Evolutionary conservation across 2,797 vertebrate species (phyloP).

Genomic region (Chloroceryle inda): DNA sequence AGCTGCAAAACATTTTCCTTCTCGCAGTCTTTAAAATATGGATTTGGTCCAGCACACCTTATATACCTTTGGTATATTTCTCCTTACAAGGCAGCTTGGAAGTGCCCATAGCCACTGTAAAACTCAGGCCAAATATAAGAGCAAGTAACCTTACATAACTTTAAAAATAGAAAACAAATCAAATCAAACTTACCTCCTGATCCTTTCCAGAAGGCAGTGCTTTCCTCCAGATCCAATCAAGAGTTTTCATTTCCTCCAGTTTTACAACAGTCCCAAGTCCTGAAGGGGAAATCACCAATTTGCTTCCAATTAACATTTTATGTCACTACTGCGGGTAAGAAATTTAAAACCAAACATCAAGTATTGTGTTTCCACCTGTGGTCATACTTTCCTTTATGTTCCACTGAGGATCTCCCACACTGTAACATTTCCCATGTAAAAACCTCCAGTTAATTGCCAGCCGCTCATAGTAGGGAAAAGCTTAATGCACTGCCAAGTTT

Average conservation of each 20-base stretch:
- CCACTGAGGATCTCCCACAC: neutral
- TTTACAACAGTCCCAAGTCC: slow-evolving; percentile 22
- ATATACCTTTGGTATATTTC: neutral
- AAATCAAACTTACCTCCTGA: neutral
- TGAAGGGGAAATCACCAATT: neutral
- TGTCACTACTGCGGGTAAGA: neutral
- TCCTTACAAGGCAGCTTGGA: neutral
- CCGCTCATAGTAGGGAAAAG: neutral
- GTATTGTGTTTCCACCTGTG: neutral
- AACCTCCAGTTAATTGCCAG: neutral
- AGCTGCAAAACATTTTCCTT: neutral
- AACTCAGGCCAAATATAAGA: neutral
- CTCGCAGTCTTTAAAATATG: neutral
- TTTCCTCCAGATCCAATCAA: slow-evolving; percentile 28
- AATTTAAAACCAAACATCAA: neutral
- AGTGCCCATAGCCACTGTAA: neutral
- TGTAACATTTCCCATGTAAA: neutral
- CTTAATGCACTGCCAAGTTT: neutral
- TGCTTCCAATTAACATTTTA: slow-evolving; percentile 13
- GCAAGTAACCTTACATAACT: neutral
- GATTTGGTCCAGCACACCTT: neutral
- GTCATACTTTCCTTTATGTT: slow-evolving; percentile 26
- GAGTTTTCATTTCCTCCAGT: slow-evolving; percentile 16
- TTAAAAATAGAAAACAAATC: neutral
- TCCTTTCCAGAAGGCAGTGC: neutral